phyloP scores from a whole-genome alignment of 2,888 invertebrate species.

The Andrena bicolor region DNA sequence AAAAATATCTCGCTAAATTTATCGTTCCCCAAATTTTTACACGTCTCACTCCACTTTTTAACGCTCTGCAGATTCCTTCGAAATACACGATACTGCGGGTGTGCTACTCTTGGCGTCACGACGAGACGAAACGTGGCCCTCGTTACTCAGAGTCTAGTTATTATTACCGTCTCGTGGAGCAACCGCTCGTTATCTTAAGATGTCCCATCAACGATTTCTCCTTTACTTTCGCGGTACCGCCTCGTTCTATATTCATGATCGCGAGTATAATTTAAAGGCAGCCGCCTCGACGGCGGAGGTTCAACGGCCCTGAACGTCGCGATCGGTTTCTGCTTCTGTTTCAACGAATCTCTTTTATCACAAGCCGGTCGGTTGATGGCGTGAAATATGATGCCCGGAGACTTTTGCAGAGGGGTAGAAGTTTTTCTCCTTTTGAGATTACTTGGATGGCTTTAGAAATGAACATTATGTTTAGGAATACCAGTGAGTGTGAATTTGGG shows the following conservation, averaged over 20 bases:
- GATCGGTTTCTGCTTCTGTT: slow-evolving; percentile 20
- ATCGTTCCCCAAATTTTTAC: neutral
- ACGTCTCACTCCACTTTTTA: too few species aligned
- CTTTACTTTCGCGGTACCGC: slow-evolving; percentile 36
- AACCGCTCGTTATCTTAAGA: slow-evolving; percentile 46
- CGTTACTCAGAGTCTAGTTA: slow-evolving; percentile 29
- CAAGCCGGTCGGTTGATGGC: too few species aligned
- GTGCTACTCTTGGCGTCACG: neutral
- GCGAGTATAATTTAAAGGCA: slow-evolving; percentile 51
- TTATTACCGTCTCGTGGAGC: slow-evolving; percentile 54
- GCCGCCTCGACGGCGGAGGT: slow-evolving; percentile 8
- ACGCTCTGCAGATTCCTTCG: neutral
- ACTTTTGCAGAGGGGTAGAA: too few species aligned
- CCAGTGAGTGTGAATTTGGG: too few species aligned
- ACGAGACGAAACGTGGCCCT: slow-evolving; percentile 23
- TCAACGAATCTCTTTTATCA: neutral
- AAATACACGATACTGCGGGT: neutral
- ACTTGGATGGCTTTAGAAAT: too few species aligned
- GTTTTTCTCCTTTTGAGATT: too few species aligned
- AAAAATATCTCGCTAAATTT: neutral
- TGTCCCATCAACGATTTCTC: slow-evolving; percentile 61
- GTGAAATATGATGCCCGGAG: too few species aligned
- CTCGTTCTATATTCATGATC: slow-evolving; percentile 55
- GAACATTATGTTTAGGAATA: too few species aligned
- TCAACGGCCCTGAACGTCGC: slow-evolving; percentile 12